These are phyloP conservation scores for Porites rus DNA, from an alignment of 92 coral and sea anemone genomes.

Conservation along the genomic window DNA sequence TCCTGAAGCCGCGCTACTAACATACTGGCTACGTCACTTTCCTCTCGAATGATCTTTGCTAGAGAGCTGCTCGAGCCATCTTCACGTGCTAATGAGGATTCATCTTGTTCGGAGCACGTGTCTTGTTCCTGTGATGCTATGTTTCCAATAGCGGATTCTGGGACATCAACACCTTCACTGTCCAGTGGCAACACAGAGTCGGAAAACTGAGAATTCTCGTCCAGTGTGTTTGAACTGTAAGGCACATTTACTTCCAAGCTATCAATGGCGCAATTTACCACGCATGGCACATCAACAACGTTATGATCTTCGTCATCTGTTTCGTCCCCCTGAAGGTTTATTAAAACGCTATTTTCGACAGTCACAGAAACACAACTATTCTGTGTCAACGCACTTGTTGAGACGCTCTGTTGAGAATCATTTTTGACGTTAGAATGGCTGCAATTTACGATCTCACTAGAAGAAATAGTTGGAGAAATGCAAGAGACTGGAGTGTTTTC, in stretches of 20 bases:
- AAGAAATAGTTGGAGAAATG: slow-evolving; percentile 5
- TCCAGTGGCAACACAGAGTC: slow-evolving; percentile 19
- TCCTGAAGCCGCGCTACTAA: slow-evolving; percentile 66
- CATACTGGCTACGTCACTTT: slow-evolving; percentile 56
- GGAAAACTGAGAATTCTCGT: slow-evolving; percentile 4
- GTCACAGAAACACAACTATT: slow-evolving; percentile 23
- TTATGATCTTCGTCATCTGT: slow-evolving; percentile 11
- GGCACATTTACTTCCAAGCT: neutral
- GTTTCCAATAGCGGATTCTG: neutral
- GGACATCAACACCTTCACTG: slow-evolving; percentile 1
- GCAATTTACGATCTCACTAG: neutral
- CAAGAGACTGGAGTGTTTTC: neutral
- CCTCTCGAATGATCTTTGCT: slow-evolving; percentile 57
- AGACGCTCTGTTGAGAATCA: neutral
- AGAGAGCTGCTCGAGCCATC: slow-evolving; percentile 45
- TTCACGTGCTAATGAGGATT: slow-evolving; percentile 2
- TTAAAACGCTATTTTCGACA: slow-evolving; percentile 27
- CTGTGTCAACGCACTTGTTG: neutral
- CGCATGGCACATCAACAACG: neutral
- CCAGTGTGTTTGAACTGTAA: slow-evolving; percentile 3
- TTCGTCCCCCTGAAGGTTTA: slow-evolving; percentile 22
- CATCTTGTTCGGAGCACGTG: neutral
- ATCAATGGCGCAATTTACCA: neutral
- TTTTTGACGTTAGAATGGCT: slow-evolving; percentile 7
- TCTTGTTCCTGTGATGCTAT: neutral